A percentile compares a stretch with the other conserved stretches of the same genome.
Evolutionary conservation across 2,888 invertebrate genomes (phyloP).

Genomic region (Drosophila rubida): DNA sequence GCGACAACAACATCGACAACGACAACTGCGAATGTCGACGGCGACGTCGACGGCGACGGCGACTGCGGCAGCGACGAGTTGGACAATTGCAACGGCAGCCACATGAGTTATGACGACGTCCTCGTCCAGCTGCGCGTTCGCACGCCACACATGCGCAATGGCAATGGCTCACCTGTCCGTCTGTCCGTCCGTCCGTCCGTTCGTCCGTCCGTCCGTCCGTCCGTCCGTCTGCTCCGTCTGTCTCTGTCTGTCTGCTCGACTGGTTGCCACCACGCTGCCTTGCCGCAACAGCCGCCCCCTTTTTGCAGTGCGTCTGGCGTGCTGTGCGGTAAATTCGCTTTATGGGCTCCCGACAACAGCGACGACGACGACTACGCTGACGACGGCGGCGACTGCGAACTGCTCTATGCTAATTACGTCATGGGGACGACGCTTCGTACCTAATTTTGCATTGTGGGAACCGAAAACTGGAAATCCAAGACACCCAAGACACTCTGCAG

Average conservation of each 20-base stretch:
- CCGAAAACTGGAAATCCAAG: constrained; percentile 84
- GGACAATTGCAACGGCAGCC: constrained; percentile 61
- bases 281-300: constrained; percentile 21
- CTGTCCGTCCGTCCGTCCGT: constrained; percentile 2
- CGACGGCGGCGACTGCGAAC: constrained; percentile 46
- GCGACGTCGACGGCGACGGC: constrained; percentile 19
- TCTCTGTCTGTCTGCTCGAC: constrained; percentile 6
- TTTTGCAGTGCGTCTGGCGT: constrained; percentile 60
- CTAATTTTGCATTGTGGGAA: constrained; percentile 84
- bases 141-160: constrained; percentile 73
- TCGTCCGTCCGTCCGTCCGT: constrained; percentile 41
- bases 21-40: constrained; percentile 30
- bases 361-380: constrained; percentile 32
- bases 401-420: constrained; percentile 84
- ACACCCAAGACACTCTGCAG: constrained; percentile 61
- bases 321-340: constrained; percentile 82
- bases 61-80: constrained; percentile 16
- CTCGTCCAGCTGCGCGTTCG: constrained; percentile 62
- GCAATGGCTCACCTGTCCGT: constrained; percentile 70
- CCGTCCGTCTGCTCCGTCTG: constrained; percentile 24
- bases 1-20: constrained; percentile 13
- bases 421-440: constrained; percentile 83
- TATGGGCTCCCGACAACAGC: constrained; percentile 76
- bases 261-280: constrained; percentile 21
- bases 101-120: constrained; percentile 55